Base-by-base conservation (phyloP, 1,140 invertebrate species). In the Sitophilus oryzae region DNA sequence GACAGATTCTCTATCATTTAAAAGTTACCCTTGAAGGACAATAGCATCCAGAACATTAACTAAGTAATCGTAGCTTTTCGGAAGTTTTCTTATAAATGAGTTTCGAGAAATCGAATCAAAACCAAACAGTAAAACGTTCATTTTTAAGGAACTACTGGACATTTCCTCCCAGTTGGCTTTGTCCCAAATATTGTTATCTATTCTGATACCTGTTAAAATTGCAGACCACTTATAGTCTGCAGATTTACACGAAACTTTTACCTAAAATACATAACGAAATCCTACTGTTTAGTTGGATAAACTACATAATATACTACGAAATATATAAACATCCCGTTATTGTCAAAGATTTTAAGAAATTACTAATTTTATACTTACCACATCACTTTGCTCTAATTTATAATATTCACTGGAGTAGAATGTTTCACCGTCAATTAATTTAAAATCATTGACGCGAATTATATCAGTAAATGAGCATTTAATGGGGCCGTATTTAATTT, bases 41-140 rank as follows among this genome's bases (percentile, higher is more conserved):
- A 82, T 72, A 3, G 82, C 82, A 18, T 80, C 73, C n/a, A 95
- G 69, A 6, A 74, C 68, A 10, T 90, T 74, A 0, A 76, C 84
- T 21, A 96, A 73, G 66, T 87, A 91, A 18, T 80, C 74, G 64
- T 90, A 88, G 6, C 86, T 86, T 59, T 86, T 84, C 1, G 92
- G 92, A 40, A 97, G 73, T 64, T 89, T 88, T 30, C 93, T 77
- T 16, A 89, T 84, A 66, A 94, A 94, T 1, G 87, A 86, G 71
- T 92, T 88, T 35, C 86, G 77, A 0, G 92, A 93, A 0, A 95
- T 71, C 0, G 93, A 96, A 73, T 97, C 94, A 69, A 94, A 90
- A 0, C 91, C 92, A 52, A 93, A 84, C 76, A 96, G 91, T 0
- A 95, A 67, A 0, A 96, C 83, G 67, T 92, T 93, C 5, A 89